phyloP scores from a whole-genome alignment of 1,140 invertebrate species.

The Calliphora vicina region DNA sequence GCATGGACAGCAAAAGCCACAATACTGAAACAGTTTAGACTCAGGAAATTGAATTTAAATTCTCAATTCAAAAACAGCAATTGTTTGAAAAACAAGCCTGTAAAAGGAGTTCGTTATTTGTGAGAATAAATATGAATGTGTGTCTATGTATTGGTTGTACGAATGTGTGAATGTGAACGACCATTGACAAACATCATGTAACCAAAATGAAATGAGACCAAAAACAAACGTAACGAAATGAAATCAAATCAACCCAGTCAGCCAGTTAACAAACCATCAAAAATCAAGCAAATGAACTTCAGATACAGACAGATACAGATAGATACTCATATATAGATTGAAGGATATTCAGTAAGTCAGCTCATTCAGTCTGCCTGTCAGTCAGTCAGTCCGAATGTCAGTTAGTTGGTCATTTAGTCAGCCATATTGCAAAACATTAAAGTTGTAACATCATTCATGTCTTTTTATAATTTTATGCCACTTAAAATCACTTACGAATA shows the following conservation, averaged over 20 bases:
- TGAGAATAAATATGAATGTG: constrained; percentile 43
- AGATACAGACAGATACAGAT: too few species aligned
- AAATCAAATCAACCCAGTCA: background rate
- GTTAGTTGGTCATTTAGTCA: background rate
- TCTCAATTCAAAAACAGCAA: constrained; percentile 41
- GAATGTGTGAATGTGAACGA: constrained; percentile 18
- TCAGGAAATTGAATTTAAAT: constrained; percentile 60
- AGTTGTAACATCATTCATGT: background rate
- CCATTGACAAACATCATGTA: background rate
- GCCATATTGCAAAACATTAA: background rate
- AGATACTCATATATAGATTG: too few species aligned
- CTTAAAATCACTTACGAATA: background rate
- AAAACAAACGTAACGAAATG: background rate
- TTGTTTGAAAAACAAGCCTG: constrained; percentile 40
- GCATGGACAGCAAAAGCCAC: background rate
- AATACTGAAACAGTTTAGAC: background rate
- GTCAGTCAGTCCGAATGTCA: background rate
- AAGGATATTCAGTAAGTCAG: background rate
- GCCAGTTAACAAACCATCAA: background rate
- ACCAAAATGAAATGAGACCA: background rate
- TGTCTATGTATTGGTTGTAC: too few species aligned
- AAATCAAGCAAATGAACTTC: background rate
- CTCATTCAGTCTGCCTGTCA: background rate
- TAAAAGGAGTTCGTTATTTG: constrained; percentile 59
- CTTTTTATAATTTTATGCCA: background rate